These are phyloP conservation scores for Alviniconcha strummeri DNA, from an alignment of 2,888 invertebrate species.

Conservation along the genomic window DNA sequence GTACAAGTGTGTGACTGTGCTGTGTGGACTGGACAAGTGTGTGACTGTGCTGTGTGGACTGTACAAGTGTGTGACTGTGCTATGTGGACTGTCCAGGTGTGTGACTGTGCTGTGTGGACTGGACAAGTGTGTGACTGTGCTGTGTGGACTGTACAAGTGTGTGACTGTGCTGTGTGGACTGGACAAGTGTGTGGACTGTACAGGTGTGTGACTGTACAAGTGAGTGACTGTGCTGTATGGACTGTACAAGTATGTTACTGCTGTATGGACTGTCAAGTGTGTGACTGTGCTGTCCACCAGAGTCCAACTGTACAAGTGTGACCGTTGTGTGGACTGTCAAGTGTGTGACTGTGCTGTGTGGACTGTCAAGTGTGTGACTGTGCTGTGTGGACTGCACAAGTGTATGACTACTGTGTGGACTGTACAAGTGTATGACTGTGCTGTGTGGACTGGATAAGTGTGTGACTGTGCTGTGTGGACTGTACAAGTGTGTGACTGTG, in stretches of 20 bases:
- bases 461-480: neutral
- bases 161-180: neutral
- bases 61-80: neutral
- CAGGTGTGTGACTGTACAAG: neutral
- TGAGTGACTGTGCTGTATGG: neutral
- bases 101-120: neutral
- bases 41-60: neutral
- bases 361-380: neutral
- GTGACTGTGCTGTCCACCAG: no score
- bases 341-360: neutral
- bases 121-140: neutral
- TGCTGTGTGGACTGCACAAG: no score
- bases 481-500: slow-evolving; percentile 1
- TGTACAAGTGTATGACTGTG: neutral
- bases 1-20: no score
- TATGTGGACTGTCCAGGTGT: neutral
- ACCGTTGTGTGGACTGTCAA: neutral
- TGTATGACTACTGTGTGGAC: neutral
- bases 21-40: no score
- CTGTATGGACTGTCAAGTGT: no score
- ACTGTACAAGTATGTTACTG: neutral
- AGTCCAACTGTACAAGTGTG: no score
- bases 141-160: neutral
- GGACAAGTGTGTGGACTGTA: neutral
- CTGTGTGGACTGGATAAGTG: neutral